Evolutionary conservation across 2,113 vertebrate species (phyloP), one percentile per base, ranked within the genome.

Genomic region (Capreolus pygargus): DNA sequence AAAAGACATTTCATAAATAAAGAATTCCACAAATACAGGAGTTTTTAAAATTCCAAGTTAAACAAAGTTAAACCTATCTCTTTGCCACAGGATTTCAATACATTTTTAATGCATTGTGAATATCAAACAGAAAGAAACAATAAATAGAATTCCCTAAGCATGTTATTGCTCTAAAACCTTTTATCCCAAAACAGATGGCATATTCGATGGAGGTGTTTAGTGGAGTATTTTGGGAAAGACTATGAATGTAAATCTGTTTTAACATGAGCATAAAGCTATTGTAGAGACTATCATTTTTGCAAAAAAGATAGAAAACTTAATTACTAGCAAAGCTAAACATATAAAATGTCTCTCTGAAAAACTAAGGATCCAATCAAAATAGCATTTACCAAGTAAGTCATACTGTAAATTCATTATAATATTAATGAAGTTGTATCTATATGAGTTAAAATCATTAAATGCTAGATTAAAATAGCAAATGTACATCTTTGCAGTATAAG

Each of bases 41-140:
- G 60, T 39, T 94, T 95, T 92, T 87, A 28, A 92, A 95, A 95
- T 64, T 79, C 16, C 50, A 74, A 47, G 60, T 96, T 97, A 83
- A 93, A 76, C 47, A 83, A 58, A 30, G 10, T 30, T 95, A 64
- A 96, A 85, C 57, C 6, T 57, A 55, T 90, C 10, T 57, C 11
- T 87, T 94, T 87, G 52, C 21, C 57, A 85, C n/a, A 25, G 39
- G 47, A 95, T 92, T 78, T 94, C 79, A 88, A 84, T 67, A 55
- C 33, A 95, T 95, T 94, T 97, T 90, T 64, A 96, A 88, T 95
- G 79, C 54, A 60, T 50, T 92, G 28, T 78, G 47, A 96, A 45
- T 95, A 96, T 90, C 50, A 97, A 79, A 74, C 52, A 82, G 67
- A 95, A 36, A 60, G 45, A 39, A 74, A 60, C 16, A 85, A 9